phyloP scores from a whole-genome alignment of 2,113 vertebrate genomes.

The Toxotes jaculatrix region DNA sequence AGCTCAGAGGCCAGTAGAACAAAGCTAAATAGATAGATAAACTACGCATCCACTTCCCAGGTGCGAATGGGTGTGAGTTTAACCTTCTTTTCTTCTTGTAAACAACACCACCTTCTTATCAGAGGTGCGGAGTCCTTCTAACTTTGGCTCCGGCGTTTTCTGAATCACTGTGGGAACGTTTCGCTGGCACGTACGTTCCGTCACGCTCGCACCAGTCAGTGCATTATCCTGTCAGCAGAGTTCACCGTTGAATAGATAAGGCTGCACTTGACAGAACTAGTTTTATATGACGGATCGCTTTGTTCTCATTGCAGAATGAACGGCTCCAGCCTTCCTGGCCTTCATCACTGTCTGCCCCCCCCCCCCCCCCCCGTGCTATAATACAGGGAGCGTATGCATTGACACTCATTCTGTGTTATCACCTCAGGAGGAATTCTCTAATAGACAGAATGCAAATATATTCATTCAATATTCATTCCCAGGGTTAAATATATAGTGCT shows the following conservation, averaged over 20 bases:
- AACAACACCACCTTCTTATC: slow-evolving; percentile 52
- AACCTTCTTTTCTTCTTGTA: slow-evolving; percentile 47
- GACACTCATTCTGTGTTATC: slow-evolving; percentile 11
- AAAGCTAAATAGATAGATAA: background rate
- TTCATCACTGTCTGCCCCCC: slow-evolving; percentile 32
- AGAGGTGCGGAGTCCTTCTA: slow-evolving; percentile 1
- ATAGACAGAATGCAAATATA: slow-evolving; percentile 37
- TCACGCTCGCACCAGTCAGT: slow-evolving; percentile 22
- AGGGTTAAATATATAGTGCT: slow-evolving; percentile 31
- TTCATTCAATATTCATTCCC: slow-evolving; percentile 39
- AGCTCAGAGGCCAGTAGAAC: background rate
- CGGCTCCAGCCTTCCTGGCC: slow-evolving; percentile 32
- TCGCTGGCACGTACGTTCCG: slow-evolving; percentile 12
- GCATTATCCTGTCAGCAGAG: slow-evolving; percentile 50
- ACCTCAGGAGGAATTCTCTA: slow-evolving; percentile 16
- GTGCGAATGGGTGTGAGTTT: slow-evolving; percentile 25
- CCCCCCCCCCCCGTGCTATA: slow-evolving; percentile 8
- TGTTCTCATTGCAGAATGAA: slow-evolving; percentile 53
- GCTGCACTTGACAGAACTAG: slow-evolving; percentile 62
- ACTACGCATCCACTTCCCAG: background rate
- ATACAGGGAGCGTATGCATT: slow-evolving; percentile 24
- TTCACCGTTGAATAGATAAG: slow-evolving; percentile 54
- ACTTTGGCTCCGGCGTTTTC: slow-evolving; percentile 28
- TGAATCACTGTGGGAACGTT: slow-evolving; percentile 20
- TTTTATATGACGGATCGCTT: slow-evolving; percentile 68